Base-by-base conservation (phyloP, 2,113 vertebrate genomes). In the Phalacrocorax pelagicus region DNA sequence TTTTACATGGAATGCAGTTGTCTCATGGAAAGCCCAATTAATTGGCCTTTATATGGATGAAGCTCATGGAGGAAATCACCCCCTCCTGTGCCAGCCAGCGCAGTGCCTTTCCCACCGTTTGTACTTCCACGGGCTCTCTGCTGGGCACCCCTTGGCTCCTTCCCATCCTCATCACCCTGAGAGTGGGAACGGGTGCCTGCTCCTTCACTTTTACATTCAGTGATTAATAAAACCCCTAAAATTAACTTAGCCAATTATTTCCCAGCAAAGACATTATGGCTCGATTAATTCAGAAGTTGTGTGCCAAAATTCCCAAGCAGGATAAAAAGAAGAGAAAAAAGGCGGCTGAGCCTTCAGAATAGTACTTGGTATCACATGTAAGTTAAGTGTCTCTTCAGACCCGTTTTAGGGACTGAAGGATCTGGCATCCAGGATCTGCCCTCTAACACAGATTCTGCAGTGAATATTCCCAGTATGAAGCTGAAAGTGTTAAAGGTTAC, bases 121-220 rank as follows among this genome's bases (percentile, higher is more conserved):
- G 15, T 32, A 24, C 32, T 34, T 90, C 59, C 55, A 11, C 0
- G 3, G 59, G 20, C 10, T 19, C 30, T 69, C 36, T 61, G 9
- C 22, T 30, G 40, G 30, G 59, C 1, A 1, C 3, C 34, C 14
- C 42, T 73, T 52, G 55, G 40, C 26, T 83, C 10, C 40, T 57
- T 70, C 23, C 47, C 21, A 58, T 57, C 72, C 30, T 63, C 17
- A 24, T 40, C 42, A 62, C 4, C 14, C 26, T 47, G 27, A 34
- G 15, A 62, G 19, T 3, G 5, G 47, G 21, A 78, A 61, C 0
- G 0, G 22, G 20, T 49, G 8, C n/a, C 47, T 81, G 14, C n/a
- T 84, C 46, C 24, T 66, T 70, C 69, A 22, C 49, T 32, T 51
- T 52, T 17, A 54, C 1, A 2, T 62, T 83, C 67, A 36, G 16